Evolutionary conservation across 2,888 invertebrate genomes (phyloP).

Genomic region (Agrochola circellaris): DNA sequence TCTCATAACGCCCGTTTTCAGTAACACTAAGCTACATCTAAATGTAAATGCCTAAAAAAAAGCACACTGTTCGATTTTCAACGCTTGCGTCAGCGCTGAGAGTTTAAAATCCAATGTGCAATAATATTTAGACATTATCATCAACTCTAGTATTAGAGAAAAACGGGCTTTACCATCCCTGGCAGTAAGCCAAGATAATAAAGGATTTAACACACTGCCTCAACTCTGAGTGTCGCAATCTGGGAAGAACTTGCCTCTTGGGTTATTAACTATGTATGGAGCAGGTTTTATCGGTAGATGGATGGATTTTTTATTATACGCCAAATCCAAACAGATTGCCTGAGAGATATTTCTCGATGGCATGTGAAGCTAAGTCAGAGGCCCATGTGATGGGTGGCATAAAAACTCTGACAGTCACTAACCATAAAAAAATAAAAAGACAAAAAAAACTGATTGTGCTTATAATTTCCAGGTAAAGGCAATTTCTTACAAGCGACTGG

Average conservation of each 20-base stretch:
- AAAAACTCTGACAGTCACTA: too few species aligned
- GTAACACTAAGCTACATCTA: background rate
- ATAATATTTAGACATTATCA: background rate
- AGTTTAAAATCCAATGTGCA: background rate
- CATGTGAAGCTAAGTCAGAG: too few species aligned
- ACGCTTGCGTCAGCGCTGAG: background rate
- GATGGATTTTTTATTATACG: too few species aligned
- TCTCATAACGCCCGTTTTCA: background rate
- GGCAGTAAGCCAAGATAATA: conserved; percentile 39
- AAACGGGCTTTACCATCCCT: background rate
- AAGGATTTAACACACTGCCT: conserved; percentile 23
- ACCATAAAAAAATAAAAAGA: too few species aligned
- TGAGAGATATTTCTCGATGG: too few species aligned
- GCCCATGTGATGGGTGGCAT: too few species aligned
- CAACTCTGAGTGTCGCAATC: background rate
- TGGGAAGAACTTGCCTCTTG: background rate
- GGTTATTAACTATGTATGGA: conserved; percentile 4
- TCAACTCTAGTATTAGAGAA: background rate
- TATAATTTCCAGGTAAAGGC: background rate
- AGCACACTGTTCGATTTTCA: background rate
- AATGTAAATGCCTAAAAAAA: background rate
- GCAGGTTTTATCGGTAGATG: background rate
- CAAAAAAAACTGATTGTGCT: too few species aligned
- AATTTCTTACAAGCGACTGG: background rate
- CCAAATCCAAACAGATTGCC: too few species aligned